Conservation (phyloP, 2,888 invertebrate genomes). For the Sipha maydis region DNA sequence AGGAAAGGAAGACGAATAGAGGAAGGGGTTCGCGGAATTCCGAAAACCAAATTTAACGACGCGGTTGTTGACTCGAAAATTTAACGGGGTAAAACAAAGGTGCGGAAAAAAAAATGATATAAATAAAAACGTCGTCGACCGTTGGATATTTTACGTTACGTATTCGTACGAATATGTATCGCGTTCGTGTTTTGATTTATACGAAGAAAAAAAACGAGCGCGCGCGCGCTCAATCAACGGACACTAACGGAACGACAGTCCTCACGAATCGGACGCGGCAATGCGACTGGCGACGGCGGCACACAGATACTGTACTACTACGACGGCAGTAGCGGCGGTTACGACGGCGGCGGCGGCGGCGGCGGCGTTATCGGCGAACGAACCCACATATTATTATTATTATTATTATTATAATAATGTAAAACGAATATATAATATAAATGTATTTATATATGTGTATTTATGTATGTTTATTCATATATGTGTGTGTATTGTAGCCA, state of each 20-base stretch:
- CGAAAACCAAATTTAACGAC: conserved; percentile 1
- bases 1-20: no score
- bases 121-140: no score
- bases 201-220: background rate
- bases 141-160: background rate
- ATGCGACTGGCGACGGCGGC: conserved; percentile 40
- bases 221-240: conserved; percentile 25
- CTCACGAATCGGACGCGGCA: conserved; percentile 48
- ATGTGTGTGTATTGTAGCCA: no score
- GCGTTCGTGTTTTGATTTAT: no score
- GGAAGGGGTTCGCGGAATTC: background rate
- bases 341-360: background rate
- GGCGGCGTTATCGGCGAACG: conserved; percentile 49
- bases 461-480: no score
- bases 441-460: no score
- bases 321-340: background rate
- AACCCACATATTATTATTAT: conserved; percentile 42
- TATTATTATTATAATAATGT: background rate
- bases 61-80: no score
- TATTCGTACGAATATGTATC: no score
- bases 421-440: no score
- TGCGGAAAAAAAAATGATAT: no score
- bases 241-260: background rate
- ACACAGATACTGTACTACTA: background rate
- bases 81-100: no score